Evolutionary conservation across 1,140 invertebrate species (phyloP).

Genomic region (Drosophila willistoni): DNA sequence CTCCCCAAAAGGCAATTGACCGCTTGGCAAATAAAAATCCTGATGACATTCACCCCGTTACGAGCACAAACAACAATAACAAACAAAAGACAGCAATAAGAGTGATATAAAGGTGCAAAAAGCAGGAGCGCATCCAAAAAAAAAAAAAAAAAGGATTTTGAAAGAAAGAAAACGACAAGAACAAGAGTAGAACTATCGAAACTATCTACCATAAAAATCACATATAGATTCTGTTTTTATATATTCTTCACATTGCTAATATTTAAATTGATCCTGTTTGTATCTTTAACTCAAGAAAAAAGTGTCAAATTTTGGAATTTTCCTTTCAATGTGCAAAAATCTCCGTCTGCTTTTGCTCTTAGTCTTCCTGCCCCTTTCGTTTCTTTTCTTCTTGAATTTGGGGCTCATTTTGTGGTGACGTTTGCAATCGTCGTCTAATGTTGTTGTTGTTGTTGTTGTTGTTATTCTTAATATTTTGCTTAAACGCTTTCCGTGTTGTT

Average conservation of each 20-base stretch:
- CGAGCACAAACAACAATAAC: constrained; percentile 38
- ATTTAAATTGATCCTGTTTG: too few relatives aligned
- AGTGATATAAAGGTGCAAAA: constrained; percentile 25
- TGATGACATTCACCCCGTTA: constrained; percentile 82
- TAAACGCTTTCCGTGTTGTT: constrained; percentile 63
- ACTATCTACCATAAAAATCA: too few relatives aligned
- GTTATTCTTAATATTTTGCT: constrained; percentile 36
- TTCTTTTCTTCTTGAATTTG: neutral
- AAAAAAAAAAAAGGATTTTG: neutral
- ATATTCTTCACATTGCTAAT: too few relatives aligned
- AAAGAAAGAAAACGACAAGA: too few relatives aligned
- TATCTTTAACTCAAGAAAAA: too few relatives aligned
- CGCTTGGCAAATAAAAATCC: constrained; percentile 72
- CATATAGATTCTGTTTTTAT: too few relatives aligned
- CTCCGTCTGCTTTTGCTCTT: too few relatives aligned
- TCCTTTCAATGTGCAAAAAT: too few relatives aligned
- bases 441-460: constrained; percentile 25
- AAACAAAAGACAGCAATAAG: constrained; percentile 39
- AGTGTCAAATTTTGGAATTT: too few relatives aligned
- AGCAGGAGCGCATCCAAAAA: constrained; percentile 19
- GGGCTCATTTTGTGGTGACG: constrained; percentile 37
- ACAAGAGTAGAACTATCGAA: too few relatives aligned
- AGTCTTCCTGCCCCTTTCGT: neutral
- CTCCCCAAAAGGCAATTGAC: constrained; percentile 71
- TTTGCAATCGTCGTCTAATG: constrained; percentile 26